Percentiles rank a stretch among this genome's conserved stretches.
These are phyloP conservation scores for Brenthis daphne DNA, from an alignment of 2,888 invertebrate species.

Conservation along the genomic window DNA sequence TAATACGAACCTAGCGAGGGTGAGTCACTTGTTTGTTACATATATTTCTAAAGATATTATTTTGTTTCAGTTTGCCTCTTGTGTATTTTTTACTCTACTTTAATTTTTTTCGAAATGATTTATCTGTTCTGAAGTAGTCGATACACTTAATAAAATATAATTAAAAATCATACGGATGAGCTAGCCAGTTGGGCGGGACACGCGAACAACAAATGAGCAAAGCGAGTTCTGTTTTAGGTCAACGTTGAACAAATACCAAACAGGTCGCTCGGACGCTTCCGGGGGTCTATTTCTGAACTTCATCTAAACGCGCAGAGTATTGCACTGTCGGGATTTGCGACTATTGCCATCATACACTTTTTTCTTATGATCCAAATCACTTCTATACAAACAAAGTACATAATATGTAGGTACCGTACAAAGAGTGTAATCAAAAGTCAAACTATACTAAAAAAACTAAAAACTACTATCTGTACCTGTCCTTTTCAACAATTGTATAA, in stretches of 20 bases:
- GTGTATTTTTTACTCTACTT: too few relatives aligned
- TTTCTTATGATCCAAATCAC: slow-evolving; percentile 19
- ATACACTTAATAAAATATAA: not conserved
- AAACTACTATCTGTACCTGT: too few relatives aligned
- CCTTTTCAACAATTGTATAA: too few relatives aligned
- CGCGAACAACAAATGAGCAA: slow-evolving; percentile 78
- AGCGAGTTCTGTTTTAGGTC: slow-evolving; percentile 81
- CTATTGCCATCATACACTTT: slow-evolving; percentile 37
- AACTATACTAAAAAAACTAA: too few relatives aligned
- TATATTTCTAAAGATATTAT: too few relatives aligned
- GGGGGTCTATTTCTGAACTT: slow-evolving; percentile 79
- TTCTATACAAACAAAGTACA: not conserved
- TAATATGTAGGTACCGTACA: too few relatives aligned
- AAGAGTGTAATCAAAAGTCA: too few relatives aligned
- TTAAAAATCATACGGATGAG: slow-evolving; percentile 25
- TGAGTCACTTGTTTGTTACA: too few relatives aligned
- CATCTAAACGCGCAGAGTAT: slow-evolving; percentile 67
- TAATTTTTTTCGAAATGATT: too few relatives aligned
- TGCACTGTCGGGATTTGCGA: slow-evolving; percentile 66
- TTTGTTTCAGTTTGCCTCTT: too few relatives aligned
- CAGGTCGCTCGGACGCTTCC: slow-evolving; percentile 80
- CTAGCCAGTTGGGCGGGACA: slow-evolving; percentile 36
- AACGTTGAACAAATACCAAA: slow-evolving; percentile 82
- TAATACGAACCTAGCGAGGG: too few relatives aligned
- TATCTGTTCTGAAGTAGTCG: too few relatives aligned